These are phyloP conservation scores for Polyommatus icarus DNA, from an alignment of 2,888 invertebrate species.

Conservation along the genomic window DNA sequence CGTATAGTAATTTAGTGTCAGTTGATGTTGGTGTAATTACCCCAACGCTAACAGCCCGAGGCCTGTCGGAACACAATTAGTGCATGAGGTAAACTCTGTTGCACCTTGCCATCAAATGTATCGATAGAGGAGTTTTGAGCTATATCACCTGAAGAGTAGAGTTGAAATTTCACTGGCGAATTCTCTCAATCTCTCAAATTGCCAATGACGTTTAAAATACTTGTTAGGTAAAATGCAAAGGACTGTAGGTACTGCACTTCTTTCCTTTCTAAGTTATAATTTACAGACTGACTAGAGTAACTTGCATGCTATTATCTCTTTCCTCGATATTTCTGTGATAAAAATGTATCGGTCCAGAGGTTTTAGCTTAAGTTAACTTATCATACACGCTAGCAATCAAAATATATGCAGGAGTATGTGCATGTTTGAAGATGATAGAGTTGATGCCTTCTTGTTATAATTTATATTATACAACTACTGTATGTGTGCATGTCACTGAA, in stretches of 20 bases:
- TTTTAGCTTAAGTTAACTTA: too few species aligned
- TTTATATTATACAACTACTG: too few species aligned
- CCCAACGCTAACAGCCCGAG: background rate
- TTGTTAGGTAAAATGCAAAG: background rate
- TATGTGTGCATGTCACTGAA: too few species aligned
- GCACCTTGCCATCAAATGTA: background rate
- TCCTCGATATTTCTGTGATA: too few species aligned
- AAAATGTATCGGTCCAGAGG: too few species aligned
- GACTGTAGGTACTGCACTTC: background rate
- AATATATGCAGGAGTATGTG: too few species aligned
- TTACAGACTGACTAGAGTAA: too few species aligned
- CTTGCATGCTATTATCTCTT: too few species aligned
- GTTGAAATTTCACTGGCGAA: background rate
- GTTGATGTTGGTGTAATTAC: background rate
- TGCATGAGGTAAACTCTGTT: slow-evolving; percentile 3
- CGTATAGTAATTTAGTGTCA: slow-evolving; percentile 12
- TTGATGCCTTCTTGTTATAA: too few species aligned
- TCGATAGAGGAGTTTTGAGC: background rate
- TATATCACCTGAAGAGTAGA: background rate
- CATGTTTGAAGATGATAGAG: too few species aligned
- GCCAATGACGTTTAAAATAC: background rate
- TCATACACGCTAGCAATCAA: too few species aligned
- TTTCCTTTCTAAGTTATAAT: too few species aligned
- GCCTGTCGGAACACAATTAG: slow-evolving; percentile 12
- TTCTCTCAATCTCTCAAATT: background rate